A percentile compares a stretch with the other conserved stretches of the same genome.
Evolutionary conservation across 2,888 invertebrate species (phyloP).

Genomic region (Podotricha telesiphe): DNA sequence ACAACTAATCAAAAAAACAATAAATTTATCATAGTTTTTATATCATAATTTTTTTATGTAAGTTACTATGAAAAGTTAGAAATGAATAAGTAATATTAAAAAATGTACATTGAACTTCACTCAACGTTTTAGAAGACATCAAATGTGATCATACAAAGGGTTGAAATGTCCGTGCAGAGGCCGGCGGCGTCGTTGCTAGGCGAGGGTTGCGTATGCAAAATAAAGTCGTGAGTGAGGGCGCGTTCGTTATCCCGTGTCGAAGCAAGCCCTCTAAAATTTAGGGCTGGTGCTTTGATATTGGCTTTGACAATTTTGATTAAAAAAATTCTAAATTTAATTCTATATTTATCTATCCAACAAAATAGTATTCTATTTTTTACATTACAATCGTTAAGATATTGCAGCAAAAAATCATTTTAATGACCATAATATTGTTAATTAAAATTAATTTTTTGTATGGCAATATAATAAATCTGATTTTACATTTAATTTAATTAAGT

Average conservation of each 20-base stretch:
- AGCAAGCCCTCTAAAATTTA: slow-evolving; percentile 64
- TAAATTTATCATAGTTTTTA: not conserved
- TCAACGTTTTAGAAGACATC: slow-evolving; percentile 25
- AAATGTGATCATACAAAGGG: slow-evolving; percentile 36
- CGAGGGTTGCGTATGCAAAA: slow-evolving; percentile 57
- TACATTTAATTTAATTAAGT: too few relatives aligned
- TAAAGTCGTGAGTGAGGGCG: slow-evolving; percentile 55
- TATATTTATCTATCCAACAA: too few relatives aligned
- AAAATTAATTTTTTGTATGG: too few relatives aligned
- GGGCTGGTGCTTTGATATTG: slow-evolving; percentile 56
- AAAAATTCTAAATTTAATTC: too few relatives aligned
- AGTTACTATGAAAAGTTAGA: not conserved
- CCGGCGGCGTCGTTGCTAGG: slow-evolving; percentile 36
- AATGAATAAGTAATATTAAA: not conserved
- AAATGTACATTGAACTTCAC: not conserved
- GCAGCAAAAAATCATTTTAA: too few relatives aligned
- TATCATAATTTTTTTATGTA: not conserved
- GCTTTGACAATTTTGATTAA: too few relatives aligned
- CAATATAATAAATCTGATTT: too few relatives aligned
- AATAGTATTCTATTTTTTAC: too few relatives aligned
- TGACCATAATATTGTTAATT: too few relatives aligned
- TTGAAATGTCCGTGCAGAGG: slow-evolving; percentile 33
- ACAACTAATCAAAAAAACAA: too few relatives aligned
- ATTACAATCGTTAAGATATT: too few relatives aligned
- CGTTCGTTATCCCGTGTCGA: slow-evolving; percentile 73